Conservation (phyloP, 2,888 invertebrate species). For the Callosobruchus maculatus region DNA sequence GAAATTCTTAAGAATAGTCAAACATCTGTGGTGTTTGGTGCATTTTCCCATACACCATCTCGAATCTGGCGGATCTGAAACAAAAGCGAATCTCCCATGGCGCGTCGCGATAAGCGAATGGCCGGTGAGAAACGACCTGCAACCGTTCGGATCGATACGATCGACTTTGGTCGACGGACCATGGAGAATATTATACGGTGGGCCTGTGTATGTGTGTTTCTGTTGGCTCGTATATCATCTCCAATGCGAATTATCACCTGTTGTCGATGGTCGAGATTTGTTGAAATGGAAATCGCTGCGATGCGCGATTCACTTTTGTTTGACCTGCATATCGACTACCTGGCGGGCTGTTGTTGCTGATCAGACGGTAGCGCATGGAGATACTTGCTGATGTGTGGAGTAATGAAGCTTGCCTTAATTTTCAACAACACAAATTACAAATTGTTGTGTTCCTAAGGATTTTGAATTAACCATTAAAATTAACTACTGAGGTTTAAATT, state of each 20-base stretch:
- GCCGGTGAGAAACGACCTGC: constrained; percentile 14
- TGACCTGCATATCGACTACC: neutral
- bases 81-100: neutral
- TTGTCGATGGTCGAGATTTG: neutral
- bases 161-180: constrained; percentile 15
- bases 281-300: neutral
- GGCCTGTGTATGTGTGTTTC: neutral
- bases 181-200: constrained; percentile 10
- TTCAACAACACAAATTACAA: no score
- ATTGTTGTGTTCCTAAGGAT: no score
- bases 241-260: neutral
- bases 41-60: no score
- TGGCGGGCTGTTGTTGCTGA: neutral
- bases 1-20: no score
- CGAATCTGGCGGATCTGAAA: neutral
- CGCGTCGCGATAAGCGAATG: neutral
- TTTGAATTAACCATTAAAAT: no score
- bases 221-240: neutral
- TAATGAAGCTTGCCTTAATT: no score
- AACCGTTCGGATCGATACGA: constrained; percentile 12
- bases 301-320: neutral
- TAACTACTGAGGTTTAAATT: no score
- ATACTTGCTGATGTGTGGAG: no score
- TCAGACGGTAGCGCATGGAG: no score
- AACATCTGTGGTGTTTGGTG: no score